Evolutionary conservation across 2,113 vertebrate genomes (phyloP).

Genomic region (Elephas maximus): DNA sequence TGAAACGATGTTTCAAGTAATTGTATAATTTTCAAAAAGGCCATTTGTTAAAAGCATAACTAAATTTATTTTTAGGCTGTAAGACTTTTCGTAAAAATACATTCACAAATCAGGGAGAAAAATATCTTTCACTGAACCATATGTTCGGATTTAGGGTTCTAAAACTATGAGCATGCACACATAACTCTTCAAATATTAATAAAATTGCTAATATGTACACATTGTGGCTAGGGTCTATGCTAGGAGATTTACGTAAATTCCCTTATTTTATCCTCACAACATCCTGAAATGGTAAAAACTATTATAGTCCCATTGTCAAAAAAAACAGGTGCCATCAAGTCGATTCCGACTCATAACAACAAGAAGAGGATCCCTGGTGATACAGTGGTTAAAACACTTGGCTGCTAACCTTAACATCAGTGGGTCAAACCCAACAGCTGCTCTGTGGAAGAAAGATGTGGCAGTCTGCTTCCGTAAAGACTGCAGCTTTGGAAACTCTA

Average conservation of each 20-base stretch:
- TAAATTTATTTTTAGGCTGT: slow-evolving; percentile 61
- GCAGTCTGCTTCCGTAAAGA: too few species aligned
- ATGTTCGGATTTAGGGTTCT: slow-evolving; percentile 63
- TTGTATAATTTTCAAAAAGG: slow-evolving; percentile 59
- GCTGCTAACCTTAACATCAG: too few species aligned
- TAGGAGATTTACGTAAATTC: background rate
- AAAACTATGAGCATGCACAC: slow-evolving; percentile 6
- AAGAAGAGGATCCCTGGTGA: background rate
- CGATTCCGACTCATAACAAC: background rate
- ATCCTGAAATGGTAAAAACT: background rate
- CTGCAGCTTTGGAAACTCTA: too few species aligned
- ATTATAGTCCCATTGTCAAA: background rate
- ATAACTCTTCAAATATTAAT: slow-evolving; percentile 49
- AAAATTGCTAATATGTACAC: background rate
- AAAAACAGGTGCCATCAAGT: background rate
- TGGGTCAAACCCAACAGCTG: too few species aligned
- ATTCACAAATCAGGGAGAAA: slow-evolving; percentile 49
- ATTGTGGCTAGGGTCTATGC: background rate
- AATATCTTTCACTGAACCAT: slow-evolving; percentile 34
- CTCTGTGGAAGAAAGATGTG: too few species aligned
- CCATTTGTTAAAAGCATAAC: slow-evolving; percentile 58
- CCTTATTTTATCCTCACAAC: background rate
- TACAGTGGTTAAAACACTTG: too few species aligned
- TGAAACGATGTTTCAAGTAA: slow-evolving; percentile 61
- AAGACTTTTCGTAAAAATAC: slow-evolving; percentile 57